Conservation (phyloP, 2,797 vertebrate species). For the Sebastes elongatus region DNA sequence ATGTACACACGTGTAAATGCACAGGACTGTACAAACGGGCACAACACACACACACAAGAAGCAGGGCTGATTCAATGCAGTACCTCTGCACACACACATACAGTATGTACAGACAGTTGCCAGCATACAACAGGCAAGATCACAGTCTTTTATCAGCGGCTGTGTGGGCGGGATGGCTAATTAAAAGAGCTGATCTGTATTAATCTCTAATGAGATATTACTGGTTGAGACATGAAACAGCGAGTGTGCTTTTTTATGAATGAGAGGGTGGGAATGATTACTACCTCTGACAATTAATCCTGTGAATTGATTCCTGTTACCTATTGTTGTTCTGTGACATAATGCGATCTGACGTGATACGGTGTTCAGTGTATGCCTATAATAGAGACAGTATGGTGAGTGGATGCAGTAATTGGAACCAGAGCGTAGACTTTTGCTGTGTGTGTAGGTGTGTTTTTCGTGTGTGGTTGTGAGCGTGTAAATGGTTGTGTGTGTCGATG, state of each 20-base stretch:
- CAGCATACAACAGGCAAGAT: constrained; percentile 29
- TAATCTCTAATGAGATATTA: constrained; percentile 71
- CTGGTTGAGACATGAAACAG: constrained; percentile 49
- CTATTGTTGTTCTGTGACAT: constrained; percentile 33
- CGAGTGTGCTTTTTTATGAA: constrained; percentile 54
- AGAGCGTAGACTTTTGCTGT: neutral
- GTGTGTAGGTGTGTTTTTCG: neutral
- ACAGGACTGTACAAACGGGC: neutral
- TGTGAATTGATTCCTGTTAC: constrained; percentile 41
- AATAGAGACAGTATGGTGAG: neutral
- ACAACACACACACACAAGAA: neutral
- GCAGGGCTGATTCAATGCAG: neutral
- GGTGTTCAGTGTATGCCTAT: neutral
- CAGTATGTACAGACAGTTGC: neutral
- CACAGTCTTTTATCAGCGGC: constrained; percentile 53
- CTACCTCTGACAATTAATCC: constrained; percentile 49
- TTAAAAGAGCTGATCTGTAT: constrained; percentile 72
- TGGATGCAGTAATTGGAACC: constrained; percentile 34
- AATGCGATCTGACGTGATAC: constrained; percentile 24
- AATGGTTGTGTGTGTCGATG: neutral
- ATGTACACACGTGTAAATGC: constrained; percentile 1
- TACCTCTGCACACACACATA: neutral
- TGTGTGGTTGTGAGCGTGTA: neutral
- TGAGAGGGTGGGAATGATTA: constrained; percentile 49
- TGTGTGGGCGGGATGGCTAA: constrained; percentile 60